Conservation (phyloP, 2,797 vertebrate species). For the Cephalopachus bancanus region DNA sequence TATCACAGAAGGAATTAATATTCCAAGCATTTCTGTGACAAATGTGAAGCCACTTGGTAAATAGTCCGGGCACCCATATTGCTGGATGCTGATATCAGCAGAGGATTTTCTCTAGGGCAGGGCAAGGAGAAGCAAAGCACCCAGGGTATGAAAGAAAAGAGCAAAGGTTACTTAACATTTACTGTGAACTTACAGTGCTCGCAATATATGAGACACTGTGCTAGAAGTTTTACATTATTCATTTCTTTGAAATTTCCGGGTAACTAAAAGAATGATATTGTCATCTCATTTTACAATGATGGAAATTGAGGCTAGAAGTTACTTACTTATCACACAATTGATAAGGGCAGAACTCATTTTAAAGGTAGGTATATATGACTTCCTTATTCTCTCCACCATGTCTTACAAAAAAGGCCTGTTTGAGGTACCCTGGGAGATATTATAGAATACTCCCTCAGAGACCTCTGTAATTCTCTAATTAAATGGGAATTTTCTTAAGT, state of each 20-base stretch:
- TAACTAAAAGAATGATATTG: neutral
- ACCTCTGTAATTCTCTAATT: neutral
- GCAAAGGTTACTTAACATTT: neutral
- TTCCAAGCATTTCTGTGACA: conserved; percentile 15
- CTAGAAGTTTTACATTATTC: neutral
- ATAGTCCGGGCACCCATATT: neutral
- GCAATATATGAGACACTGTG: neutral
- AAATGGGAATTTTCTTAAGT: neutral
- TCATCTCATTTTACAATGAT: neutral
- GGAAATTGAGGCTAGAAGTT: neutral
- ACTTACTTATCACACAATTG: neutral
- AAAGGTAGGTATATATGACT: neutral
- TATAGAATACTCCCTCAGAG: neutral
- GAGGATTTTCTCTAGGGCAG: neutral
- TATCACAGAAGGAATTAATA: conserved; percentile 23
- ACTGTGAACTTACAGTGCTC: neutral
- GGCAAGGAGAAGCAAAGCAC: neutral
- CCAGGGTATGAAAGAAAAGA: neutral
- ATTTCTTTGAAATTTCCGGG: neutral
- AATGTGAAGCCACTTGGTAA: neutral
- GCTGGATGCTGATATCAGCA: conserved; percentile 29
- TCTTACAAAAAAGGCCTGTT: neutral
- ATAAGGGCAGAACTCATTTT: neutral
- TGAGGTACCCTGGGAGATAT: neutral
- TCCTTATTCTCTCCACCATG: neutral